Conservation (phyloP, 2,888 invertebrate species). For the Rhingia campestris region DNA sequence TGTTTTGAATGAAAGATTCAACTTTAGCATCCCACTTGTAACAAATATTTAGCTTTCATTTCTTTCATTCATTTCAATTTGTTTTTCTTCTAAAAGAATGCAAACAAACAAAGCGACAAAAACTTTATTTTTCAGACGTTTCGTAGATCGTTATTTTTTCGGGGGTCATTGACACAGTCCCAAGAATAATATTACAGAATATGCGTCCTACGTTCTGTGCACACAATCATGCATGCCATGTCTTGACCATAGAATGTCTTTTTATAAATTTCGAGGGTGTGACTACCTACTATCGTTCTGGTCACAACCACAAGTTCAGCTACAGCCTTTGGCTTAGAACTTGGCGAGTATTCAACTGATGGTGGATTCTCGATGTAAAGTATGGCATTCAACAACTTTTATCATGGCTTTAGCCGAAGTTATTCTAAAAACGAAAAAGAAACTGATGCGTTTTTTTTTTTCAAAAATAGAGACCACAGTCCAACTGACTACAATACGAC, state of each 20-base stretch:
- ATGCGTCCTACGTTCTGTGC: slow-evolving; percentile 54
- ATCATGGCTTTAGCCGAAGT: slow-evolving; percentile 26
- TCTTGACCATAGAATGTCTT: slow-evolving; percentile 13
- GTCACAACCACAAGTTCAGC: slow-evolving; percentile 21
- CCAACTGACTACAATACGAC: background rate
- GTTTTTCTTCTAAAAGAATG: background rate
- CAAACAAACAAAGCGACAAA: slow-evolving; percentile 2
- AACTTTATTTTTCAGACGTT: slow-evolving; percentile 56
- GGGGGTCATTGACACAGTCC: slow-evolving; percentile 60
- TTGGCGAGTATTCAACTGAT: slow-evolving; percentile 6
- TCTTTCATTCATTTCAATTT: slow-evolving; percentile 8
- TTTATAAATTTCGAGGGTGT: slow-evolving; percentile 15
- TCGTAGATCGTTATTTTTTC: slow-evolving; percentile 64
- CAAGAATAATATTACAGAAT: slow-evolving; percentile 39
- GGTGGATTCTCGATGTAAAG: background rate
- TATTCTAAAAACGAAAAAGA: slow-evolving; percentile 33
- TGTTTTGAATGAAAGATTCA: no score
- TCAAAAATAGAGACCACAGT: background rate
- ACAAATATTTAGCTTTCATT: no score
- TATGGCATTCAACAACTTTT: slow-evolving; percentile 4
- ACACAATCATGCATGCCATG: slow-evolving; percentile 16
- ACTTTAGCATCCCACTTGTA: no score
- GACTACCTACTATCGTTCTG: slow-evolving; percentile 7
- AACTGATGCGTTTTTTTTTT: background rate
- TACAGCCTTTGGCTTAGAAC: slow-evolving; percentile 29